phyloP scores from a whole-genome alignment of 2,797 vertebrate species.

The Phrynocephalus guinanensis region DNA sequence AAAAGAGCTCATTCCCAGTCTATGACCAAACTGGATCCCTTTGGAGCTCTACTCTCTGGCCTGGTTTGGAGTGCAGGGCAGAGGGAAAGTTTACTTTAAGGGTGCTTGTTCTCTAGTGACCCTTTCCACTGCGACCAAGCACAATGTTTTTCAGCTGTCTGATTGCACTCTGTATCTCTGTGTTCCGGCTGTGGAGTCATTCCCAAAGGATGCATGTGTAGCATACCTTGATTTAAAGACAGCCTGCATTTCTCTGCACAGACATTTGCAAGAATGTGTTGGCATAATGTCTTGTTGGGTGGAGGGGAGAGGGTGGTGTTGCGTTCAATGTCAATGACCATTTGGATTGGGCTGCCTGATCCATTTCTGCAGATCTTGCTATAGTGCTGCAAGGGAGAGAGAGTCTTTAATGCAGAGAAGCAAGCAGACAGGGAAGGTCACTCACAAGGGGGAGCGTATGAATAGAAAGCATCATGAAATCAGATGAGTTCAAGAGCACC shows the following conservation, averaged over 20 bases:
- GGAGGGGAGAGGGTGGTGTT: neutral
- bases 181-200: conserved; percentile 66
- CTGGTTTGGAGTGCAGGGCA: no score
- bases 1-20: no score
- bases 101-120: no score
- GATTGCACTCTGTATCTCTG: neutral
- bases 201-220: conserved; percentile 24
- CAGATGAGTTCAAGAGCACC: neutral
- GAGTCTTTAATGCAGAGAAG: neutral
- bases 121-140: no score
- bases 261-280: conserved; percentile 34
- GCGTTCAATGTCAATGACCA: conserved; percentile 9
- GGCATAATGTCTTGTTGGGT: neutral
- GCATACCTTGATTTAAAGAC: conserved; percentile 14
- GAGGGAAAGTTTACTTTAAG: no score
- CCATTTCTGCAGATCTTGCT: neutral
- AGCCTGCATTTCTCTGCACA: conserved; percentile 27
- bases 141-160: no score
- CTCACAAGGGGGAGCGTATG: conserved; percentile 13
- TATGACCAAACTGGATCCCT: no score
- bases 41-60: no score
- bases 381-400: neutral
- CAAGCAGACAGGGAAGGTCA: neutral
- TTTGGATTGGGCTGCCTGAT: neutral
- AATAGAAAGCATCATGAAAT: conserved; percentile 16